Evolutionary conservation across 2,113 vertebrate genomes (phyloP).

Genomic region (Pampusana beccarii): DNA sequence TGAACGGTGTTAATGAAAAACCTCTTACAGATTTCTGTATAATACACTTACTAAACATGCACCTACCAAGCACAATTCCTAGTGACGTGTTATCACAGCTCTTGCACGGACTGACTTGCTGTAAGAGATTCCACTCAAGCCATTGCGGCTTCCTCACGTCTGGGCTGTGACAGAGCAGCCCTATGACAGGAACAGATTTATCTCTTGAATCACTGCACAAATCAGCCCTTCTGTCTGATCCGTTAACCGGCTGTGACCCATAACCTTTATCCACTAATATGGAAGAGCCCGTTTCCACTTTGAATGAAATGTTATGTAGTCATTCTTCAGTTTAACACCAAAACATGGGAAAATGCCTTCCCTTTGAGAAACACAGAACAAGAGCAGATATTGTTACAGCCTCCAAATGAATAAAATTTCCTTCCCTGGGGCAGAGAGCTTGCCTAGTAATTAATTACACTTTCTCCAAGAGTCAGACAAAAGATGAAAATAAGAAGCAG

Average conservation of each 20-base stretch:
- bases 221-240: not conserved
- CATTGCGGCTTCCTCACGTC: not conserved
- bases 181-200: not conserved
- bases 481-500: conserved; percentile 15
- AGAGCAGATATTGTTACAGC: conserved; percentile 20
- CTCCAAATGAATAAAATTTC: not conserved
- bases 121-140: not conserved
- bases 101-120: not conserved
- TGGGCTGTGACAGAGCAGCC: not conserved
- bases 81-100: not conserved
- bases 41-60: not conserved
- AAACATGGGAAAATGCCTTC: conserved; percentile 24
- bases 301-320: not conserved
- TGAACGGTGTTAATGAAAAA: not conserved
- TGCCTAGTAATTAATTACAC: conserved; percentile 42
- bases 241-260: not conserved
- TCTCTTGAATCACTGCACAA: not conserved
- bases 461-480: conserved; percentile 43
- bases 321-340: not conserved
- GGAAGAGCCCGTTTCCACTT: conserved; percentile 13
- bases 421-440: conserved; percentile 26
- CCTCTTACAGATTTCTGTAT: not conserved
- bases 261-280: not conserved
- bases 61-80: not conserved
- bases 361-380: conserved; percentile 40